phyloP scores from a whole-genome alignment of 2,888 invertebrate species.

The Chrysina gloriosa region DNA sequence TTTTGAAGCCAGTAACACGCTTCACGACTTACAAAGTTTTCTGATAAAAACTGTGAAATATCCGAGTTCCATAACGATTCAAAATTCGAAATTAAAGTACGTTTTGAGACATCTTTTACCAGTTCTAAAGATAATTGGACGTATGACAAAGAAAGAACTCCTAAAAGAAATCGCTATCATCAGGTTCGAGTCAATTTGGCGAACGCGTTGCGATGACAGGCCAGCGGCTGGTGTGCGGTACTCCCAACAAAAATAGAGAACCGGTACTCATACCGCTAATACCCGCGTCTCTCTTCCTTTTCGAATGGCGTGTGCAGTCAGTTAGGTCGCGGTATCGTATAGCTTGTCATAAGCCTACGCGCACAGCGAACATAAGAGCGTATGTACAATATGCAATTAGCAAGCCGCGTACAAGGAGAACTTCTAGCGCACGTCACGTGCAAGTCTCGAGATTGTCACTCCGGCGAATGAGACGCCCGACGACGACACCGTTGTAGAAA shows the following conservation, averaged over 20 bases:
- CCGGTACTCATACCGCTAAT: conserved; percentile 27
- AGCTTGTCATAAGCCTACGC: conserved; percentile 45
- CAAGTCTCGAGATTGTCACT: conserved; percentile 44
- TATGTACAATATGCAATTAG: conserved; percentile 50
- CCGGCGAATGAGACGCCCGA: conserved; percentile 40
- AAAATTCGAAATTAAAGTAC: no score
- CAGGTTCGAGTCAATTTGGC: conserved; percentile 13
- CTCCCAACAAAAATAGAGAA: conserved; percentile 17
- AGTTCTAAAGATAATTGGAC: no score
- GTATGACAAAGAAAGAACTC: no score
- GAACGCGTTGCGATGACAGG: conserved; percentile 28
- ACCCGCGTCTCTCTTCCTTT: conserved; percentile 23
- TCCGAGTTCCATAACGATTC: no score
- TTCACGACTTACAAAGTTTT: no score
- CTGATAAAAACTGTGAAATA: no score
- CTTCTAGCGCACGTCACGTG: conserved; percentile 42
- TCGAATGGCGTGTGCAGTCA: conserved; percentile 30
- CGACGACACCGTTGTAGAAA: background rate
- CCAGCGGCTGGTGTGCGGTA: background rate
- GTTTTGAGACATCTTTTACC: no score
- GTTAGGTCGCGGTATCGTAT: conserved; percentile 20
- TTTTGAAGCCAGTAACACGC: no score
- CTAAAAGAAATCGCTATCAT: no score
- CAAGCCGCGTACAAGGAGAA: conserved; percentile 41
- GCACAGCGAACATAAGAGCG: conserved; percentile 36